A percentile compares a stretch with the other conserved stretches of the same genome.
phyloP scores from a whole-genome alignment of 1,140 invertebrate species.

The Caerostris extrusa region DNA sequence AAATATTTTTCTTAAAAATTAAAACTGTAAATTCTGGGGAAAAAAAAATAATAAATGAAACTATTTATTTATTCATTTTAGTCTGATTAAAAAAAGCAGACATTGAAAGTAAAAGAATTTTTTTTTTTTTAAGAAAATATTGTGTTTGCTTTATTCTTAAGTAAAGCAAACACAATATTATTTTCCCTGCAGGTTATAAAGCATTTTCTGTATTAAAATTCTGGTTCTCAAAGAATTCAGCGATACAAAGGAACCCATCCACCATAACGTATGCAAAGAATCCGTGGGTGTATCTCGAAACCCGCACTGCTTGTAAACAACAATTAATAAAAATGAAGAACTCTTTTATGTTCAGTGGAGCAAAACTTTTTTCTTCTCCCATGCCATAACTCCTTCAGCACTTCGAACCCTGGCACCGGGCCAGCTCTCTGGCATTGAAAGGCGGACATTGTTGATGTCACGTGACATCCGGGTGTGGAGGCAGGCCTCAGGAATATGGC shows the following conservation, averaged over 20 bases:
- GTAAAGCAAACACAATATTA: too few relatives aligned
- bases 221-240: background rate
- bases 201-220: too few relatives aligned
- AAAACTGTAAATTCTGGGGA: too few relatives aligned
- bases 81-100: too few relatives aligned
- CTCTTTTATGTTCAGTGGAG: background rate
- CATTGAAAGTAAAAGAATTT: too few relatives aligned
- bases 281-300: background rate
- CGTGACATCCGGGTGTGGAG: constrained; percentile 44
- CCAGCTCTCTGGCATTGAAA: constrained; percentile 25
- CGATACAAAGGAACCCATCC: background rate
- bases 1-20: too few relatives aligned
- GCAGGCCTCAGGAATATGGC: background rate
- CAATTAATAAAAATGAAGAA: background rate
- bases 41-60: too few relatives aligned
- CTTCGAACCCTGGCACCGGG: background rate
- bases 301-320: background rate
- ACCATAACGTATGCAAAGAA: background rate
- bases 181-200: too few relatives aligned
- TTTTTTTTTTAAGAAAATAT: too few relatives aligned
- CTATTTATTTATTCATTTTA: too few relatives aligned
- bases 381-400: background rate
- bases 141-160: too few relatives aligned
- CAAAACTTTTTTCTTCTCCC: background rate
- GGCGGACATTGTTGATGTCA: constrained; percentile 44